phyloP scores from a whole-genome alignment of 2,888 invertebrate genomes.

The Apantesis nais region DNA sequence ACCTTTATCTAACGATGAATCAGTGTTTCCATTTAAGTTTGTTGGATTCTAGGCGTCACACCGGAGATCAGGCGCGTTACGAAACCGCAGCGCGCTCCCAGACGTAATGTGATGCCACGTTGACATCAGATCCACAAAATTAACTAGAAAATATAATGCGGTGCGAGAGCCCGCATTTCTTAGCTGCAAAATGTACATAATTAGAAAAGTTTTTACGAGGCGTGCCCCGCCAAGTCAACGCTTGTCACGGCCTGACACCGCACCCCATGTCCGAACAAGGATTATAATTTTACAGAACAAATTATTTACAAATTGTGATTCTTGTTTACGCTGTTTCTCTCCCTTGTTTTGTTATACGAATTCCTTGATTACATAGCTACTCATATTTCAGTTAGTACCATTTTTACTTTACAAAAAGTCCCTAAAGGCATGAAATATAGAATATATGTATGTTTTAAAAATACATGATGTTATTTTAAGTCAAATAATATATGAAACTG shows the following conservation, averaged over 20 bases:
- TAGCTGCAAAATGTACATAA: conserved; percentile 83
- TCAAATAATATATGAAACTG: neutral
- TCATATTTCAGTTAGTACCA: neutral
- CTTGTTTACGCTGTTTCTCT: conserved; percentile 49
- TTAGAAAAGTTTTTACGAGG: conserved; percentile 85
- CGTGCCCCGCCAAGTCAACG: conserved; percentile 71
- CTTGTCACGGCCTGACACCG: conserved; percentile 74
- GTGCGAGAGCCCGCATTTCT: conserved; percentile 67
- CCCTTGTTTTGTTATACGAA: conserved; percentile 49
- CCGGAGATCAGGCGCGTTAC: conserved; percentile 54
- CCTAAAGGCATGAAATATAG: neutral
- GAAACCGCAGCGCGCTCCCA: conserved; percentile 23
- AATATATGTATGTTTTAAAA: neutral
- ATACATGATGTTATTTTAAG: neutral
- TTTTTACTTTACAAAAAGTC: neutral
- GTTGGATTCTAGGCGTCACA: conserved; percentile 60
- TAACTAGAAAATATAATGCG: conserved; percentile 80
- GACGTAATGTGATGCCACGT: conserved; percentile 42
- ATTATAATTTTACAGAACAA: conserved; percentile 77
- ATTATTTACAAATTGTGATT: conserved; percentile 78
- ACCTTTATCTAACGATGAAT: conserved; percentile 60
- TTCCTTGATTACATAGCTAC: conserved; percentile 34
- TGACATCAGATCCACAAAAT: conserved; percentile 75
- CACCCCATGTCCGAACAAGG: conserved; percentile 73
- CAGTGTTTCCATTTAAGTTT: conserved; percentile 70